Conservation (phyloP, 2,888 invertebrate species). For the Myopa tessellatipennis region DNA sequence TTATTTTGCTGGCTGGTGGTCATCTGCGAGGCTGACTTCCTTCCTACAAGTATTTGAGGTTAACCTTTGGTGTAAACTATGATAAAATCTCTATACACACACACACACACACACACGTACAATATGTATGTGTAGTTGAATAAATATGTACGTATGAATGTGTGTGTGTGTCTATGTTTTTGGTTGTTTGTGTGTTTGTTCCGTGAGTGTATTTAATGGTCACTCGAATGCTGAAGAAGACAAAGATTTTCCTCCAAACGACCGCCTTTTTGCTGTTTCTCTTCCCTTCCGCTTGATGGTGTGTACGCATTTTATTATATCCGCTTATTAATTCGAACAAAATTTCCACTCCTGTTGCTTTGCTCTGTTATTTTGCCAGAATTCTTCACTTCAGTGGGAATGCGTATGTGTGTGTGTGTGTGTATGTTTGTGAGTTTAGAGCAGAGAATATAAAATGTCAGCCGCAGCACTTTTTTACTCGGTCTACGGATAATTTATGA, state of each 20-base stretch:
- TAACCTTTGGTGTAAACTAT: conserved; percentile 18
- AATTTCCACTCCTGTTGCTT: background rate
- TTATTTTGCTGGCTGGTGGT: background rate
- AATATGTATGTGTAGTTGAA: background rate
- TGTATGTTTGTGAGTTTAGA: background rate
- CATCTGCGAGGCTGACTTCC: too few species aligned
- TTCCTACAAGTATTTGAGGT: background rate
- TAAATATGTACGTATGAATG: background rate
- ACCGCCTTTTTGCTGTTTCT: conserved; percentile 34
- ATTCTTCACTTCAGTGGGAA: background rate
- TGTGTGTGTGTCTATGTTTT: background rate
- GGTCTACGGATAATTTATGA: conserved; percentile 38
- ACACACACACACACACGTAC: background rate
- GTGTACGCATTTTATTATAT: conserved; percentile 32
- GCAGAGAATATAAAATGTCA: conserved; percentile 21
- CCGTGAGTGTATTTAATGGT: too few species aligned
- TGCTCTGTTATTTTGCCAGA: conserved; percentile 6
- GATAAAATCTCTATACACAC: background rate
- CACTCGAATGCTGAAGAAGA: background rate
- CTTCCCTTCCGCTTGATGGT: background rate
- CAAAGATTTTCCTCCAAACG: background rate
- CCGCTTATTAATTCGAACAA: conserved; percentile 31
- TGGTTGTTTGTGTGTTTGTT: background rate
- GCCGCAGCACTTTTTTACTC: conserved; percentile 7
- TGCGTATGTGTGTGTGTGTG: background rate